Evolutionary conservation across 2,797 vertebrate genomes (phyloP).

Genomic region (Pipistrellus kuhlii): DNA sequence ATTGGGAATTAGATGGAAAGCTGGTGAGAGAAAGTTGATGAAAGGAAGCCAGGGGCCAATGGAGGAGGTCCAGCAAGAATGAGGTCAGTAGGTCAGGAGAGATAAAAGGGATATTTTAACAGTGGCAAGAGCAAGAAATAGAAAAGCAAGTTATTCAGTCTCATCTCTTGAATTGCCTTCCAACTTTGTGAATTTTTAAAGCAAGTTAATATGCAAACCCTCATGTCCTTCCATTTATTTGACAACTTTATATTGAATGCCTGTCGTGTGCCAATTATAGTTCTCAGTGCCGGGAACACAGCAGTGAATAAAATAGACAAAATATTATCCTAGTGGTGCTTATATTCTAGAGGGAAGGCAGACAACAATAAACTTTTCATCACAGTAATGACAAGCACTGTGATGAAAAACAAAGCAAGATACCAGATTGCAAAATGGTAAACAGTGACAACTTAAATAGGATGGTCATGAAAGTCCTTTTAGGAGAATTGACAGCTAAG

Average conservation of each 20-base stretch:
- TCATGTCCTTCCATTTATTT: constrained; percentile 67
- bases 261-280: not conserved
- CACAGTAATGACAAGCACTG: not conserved
- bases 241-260: constrained; percentile 55
- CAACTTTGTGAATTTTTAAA: constrained; percentile 47
- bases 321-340: not conserved
- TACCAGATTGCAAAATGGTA: not conserved
- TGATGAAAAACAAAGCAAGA: constrained; percentile 16
- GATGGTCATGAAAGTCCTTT: not conserved
- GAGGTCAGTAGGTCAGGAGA: not conserved
- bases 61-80: not conserved
- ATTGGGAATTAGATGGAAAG: constrained; percentile 64
- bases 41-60: constrained; percentile 24
- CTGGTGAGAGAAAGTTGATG: constrained; percentile 51
- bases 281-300: constrained; percentile 22
- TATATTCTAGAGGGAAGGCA: constrained; percentile 36
- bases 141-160: not conserved
- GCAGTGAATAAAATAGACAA: constrained; percentile 48
- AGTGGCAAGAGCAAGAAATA: not conserved
- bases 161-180: constrained; percentile 47
- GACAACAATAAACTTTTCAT: not conserved
- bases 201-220: constrained; percentile 66
- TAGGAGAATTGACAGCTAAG: not conserved
- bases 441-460: not conserved
- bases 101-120: not conserved